Evolutionary conservation across 2,797 vertebrate genomes (phyloP).

Genomic region (Myotis findleyi): DNA sequence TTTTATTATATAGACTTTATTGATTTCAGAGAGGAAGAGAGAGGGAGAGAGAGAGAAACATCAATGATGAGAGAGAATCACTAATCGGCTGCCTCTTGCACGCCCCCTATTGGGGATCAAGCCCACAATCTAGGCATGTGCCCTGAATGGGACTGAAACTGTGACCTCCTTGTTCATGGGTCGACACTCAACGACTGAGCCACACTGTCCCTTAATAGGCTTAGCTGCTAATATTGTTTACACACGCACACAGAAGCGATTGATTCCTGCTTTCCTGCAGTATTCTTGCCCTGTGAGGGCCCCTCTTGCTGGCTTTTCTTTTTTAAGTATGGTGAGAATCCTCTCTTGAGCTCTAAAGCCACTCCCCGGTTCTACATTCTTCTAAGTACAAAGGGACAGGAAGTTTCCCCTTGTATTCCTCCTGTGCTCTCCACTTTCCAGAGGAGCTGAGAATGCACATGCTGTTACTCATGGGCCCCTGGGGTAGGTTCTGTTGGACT

Average conservation of each 20-base stretch:
- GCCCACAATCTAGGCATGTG: too few species aligned
- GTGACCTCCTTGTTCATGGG: too few species aligned
- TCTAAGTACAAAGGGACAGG: constrained; percentile 48
- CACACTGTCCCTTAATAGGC: too few species aligned
- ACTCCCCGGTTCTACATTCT: not conserved
- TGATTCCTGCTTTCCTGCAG: not conserved
- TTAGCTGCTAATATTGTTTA: not conserved
- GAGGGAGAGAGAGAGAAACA: too few species aligned
- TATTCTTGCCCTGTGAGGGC: not conserved
- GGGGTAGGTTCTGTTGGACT: not conserved
- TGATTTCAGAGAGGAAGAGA: too few species aligned
- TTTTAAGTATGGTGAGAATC: constrained; percentile 9
- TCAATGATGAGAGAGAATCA: too few species aligned
- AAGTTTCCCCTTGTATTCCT: constrained; percentile 7
- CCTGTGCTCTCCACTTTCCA: not conserved
- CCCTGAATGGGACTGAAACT: too few species aligned
- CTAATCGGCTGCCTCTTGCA: too few species aligned
- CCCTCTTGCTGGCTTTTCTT: constrained; percentile 6
- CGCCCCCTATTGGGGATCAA: too few species aligned
- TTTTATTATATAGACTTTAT: too few species aligned
- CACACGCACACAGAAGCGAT: not conserved
- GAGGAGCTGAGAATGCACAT: constrained; percentile 10
- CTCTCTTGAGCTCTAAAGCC: not conserved
- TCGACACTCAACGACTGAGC: fast-evolving
- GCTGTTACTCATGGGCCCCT: not conserved